Base-by-base conservation (phyloP, 2,888 invertebrate species). In the Crioceris asparagi region DNA sequence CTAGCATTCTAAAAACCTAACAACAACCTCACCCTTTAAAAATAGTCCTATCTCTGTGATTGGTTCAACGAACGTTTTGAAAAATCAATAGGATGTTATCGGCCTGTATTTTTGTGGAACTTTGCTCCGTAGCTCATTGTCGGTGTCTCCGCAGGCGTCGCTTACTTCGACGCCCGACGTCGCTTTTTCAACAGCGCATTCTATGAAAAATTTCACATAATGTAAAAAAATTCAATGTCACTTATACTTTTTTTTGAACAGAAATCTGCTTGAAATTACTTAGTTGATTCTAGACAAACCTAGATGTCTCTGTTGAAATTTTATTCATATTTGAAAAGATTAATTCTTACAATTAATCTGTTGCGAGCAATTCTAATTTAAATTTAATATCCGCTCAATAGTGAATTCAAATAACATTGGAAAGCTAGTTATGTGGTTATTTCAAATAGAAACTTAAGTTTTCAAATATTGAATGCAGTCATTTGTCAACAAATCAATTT, bases 51-150 rank as follows among this genome's bases (percentile, higher is more conserved):
- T 63, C 64, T 61, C 65, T 66, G 62, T 65, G 64, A 66, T 66
- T 66, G 65, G 65, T 65, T 65, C 63, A 63, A 63, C 61, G 64
- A 67, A 69, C 65, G 69, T 70, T 71, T 68, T 64, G 71, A 74
- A 74, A 74, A 74, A 74, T 74, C 74, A 74, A 74, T 74, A 74
- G 67, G 67, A 68, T 69, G 69, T 70, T 70, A 71, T 64, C 64
- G 62, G 62, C 60, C 63, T 62, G 63, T 62, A 65, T 65, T 65
- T 67, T 66, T 65, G 62, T 61, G 57, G 56, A 61, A 59, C 59
- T 52, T 55, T 53, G 59, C 59, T 55, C 57, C 51, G 47, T 53
- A 55, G 55, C 57, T 60, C 60, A 59, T 60, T 62, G 57, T 56
- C 57, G 59, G 50, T 60, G 55, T 60, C 61, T 61, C 62, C 60